Evolutionary conservation across 1,140 invertebrate species (phyloP), one percentile per base, ranked within the genome.

Genomic region (Drosophila simulans): DNA sequence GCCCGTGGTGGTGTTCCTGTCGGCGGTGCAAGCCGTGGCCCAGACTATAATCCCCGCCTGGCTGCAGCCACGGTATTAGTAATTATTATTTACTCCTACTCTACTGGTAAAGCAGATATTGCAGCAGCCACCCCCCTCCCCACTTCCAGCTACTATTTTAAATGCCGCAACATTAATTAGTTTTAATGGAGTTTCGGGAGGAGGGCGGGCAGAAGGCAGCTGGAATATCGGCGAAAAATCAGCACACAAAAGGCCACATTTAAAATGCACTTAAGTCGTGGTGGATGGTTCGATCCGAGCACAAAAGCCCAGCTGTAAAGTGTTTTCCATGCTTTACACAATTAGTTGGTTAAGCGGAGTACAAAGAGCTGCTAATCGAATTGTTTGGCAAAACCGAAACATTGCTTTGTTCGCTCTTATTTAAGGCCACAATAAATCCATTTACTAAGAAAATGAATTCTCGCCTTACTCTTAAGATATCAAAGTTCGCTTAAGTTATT

Each of bases 111-210:
- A 60, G 55, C 56, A 4, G 53, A 58, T 62, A 77, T 70, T 54
- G 66, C 57, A 73, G 62, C 77, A 80, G n/a, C 39, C 43, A 11
- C 4, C 62, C 45, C 1, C 57, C 40, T 11, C 45, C 43, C 8
- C 46, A 46, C 10, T 25, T 22, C 42, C 5, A 13, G 34, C 10
- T 34, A 15, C 17, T 37, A 46, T 59, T 56, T 53, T 35, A 45
- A 42, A 53, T n/a, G 20, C 40, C 46, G 37, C 58, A 77, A 59
- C 62, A 66, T 81, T 88, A 85, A 85, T 85, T 74, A 78, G 74
- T 78, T 86, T 82, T 78, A 88, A 82, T 85, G 69, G 74, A 74
- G 57, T 68, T 75, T 75, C 54, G 53, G 69, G 46, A 40, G 20
- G 20, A 8, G 35, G 27, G n/a, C 35, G 12, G 31, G 15, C 31